Evolutionary conservation across 2,797 vertebrate species (phyloP), one percentile per base, ranked within the genome.

Genomic region (Clarias platycephalus): DNA sequence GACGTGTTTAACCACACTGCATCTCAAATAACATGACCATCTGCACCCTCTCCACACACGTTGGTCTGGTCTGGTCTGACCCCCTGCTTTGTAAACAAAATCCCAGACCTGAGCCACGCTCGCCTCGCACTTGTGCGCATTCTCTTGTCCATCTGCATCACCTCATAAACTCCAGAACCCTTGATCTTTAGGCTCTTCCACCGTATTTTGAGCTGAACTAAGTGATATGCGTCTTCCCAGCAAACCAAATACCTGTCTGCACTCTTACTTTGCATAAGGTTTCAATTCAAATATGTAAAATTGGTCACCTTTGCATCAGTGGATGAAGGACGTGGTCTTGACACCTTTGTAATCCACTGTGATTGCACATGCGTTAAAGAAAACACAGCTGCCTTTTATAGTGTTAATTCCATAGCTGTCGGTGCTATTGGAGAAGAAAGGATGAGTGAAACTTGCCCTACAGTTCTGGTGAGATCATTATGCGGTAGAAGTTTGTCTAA

Each of bases 21-120:
- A 87, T 90, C 83, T 87, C 84, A 82, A 88, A 86, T 86, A 87
- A 83, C 84, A 83, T 40, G 81, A 83, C 89, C 86, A 84, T 90
- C 88, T 90, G 86, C 79, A 85, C 82, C 81, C 79, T 66, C 83
- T 86, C n/a, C 40, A 68, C 81, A 88, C 86, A 85, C 53, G 72
- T 75, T 57, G 49, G 49, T 53, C 49, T 53, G 49, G 49, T 53
- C 49, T 53, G 9, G 79, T 81, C 83, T 85, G 63, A 86, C 87
- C 83, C 83, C 75, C 28, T 9, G 60, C 82, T 83, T 84, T 85
- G 87, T 89, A 87, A 90, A 87, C 88, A 89, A 83, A 82, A 66
- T 49, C 72, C 66, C 20, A 66, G 79, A 57, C 86, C 26, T 6
- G 53, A 68, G 82, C 2, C 55, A 72, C n/a, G 10, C 78, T 82